These are phyloP conservation scores for Campoplex nolae DNA, from an alignment of 2,888 invertebrate species.

Conservation along the genomic window DNA sequence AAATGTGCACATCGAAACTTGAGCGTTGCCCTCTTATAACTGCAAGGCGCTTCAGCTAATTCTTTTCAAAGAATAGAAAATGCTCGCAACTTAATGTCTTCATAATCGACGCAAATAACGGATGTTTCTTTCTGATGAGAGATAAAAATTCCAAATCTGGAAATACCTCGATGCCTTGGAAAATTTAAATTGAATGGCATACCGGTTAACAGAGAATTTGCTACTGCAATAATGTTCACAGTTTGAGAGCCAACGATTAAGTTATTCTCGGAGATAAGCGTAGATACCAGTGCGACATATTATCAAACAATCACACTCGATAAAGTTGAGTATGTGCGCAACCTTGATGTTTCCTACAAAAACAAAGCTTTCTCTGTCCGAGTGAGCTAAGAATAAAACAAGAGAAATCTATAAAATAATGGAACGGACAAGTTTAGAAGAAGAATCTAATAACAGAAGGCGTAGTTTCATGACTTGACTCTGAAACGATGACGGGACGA, in stretches of 20 bases:
- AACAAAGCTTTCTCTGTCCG: not conserved
- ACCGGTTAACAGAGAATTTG: not conserved
- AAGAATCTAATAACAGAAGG: slow-evolving; percentile 28
- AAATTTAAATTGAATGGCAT: too few relatives aligned
- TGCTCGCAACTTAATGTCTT: not conserved
- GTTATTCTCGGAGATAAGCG: not conserved
- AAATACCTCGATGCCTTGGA: not conserved
- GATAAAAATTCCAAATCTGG: not conserved
- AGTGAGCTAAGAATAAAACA: slow-evolving; percentile 5
- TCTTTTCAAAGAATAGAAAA: not conserved
- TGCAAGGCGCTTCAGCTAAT: not conserved
- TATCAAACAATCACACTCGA: not conserved
- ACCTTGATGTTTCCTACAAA: not conserved
- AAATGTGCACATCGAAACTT: not conserved
- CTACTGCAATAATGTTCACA: not conserved
- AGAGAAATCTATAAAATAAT: slow-evolving; percentile 21
- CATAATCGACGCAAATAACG: not conserved
- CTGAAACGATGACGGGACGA: slow-evolving; percentile 50
- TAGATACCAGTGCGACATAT: not conserved
- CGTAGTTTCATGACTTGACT: slow-evolving; percentile 49
- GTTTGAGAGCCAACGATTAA: not conserved
- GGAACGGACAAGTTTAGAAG: not conserved
- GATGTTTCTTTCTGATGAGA: not conserved
- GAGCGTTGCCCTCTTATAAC: not conserved
- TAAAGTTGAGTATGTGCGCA: not conserved